Evolutionary conservation across 2,113 vertebrate species (phyloP).

Genomic region (Syngnathus scovelli): DNA sequence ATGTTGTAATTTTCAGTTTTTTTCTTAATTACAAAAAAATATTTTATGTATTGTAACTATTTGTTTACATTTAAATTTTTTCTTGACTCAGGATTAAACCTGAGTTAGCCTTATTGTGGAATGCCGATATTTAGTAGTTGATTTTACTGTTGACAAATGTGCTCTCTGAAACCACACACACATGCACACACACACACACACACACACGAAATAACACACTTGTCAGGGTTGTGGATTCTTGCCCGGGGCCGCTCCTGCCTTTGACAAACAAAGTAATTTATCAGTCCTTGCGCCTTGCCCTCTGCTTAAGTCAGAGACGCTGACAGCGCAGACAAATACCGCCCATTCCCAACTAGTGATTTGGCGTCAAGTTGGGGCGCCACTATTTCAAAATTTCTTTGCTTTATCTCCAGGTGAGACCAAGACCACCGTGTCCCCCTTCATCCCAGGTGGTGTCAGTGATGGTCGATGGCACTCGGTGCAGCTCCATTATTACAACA

Average conservation of each 20-base stretch:
- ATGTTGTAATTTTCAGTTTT: too few species aligned
- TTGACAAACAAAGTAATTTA: slow-evolving; percentile 67
- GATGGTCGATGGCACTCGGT: slow-evolving; percentile 93
- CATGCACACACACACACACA: neutral
- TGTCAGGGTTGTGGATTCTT: slow-evolving; percentile 34
- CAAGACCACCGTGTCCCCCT: slow-evolving; percentile 83
- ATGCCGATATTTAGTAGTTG: neutral
- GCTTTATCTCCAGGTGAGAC: slow-evolving; percentile 77
- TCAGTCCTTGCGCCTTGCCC: slow-evolving; percentile 31
- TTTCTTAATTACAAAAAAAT: too few species aligned
- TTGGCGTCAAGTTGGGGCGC: slow-evolving; percentile 16
- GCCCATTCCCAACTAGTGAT: slow-evolving; percentile 29
- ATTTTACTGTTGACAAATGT: slow-evolving; percentile 2
- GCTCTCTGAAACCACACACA: neutral
- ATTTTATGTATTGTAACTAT: too few species aligned
- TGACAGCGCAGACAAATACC: slow-evolving; percentile 36
- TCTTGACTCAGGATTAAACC: neutral
- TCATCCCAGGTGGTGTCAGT: slow-evolving; percentile 83
- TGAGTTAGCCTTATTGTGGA: neutral
- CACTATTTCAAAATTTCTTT: neutral
- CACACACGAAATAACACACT: slow-evolving; percentile 11
- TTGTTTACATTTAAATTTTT: too few species aligned
- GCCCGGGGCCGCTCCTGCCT: slow-evolving; percentile 44
- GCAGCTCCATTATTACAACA: slow-evolving; percentile 95
- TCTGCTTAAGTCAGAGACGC: slow-evolving; percentile 35